A percentile compares a stretch with the other conserved stretches of the same genome.
These are phyloP conservation scores for Alces alces DNA, from an alignment of 2,113 vertebrate species.

Conservation along the genomic window DNA sequence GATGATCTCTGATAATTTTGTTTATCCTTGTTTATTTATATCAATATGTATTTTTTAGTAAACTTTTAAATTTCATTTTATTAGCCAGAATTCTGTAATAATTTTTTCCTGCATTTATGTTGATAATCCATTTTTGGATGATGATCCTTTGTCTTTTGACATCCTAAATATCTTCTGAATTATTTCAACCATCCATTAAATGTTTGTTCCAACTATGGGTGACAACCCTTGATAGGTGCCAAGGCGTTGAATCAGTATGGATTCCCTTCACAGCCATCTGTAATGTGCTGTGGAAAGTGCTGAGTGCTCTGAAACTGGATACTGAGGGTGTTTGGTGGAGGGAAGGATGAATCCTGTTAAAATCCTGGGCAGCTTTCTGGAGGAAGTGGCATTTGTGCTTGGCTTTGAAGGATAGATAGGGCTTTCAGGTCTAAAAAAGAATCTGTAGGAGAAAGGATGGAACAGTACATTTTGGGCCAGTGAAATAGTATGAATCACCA, in stretches of 20 bases:
- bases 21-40: not conserved
- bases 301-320: not conserved
- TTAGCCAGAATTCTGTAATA: not conserved
- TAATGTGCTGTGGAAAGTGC: not conserved
- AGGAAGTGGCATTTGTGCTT: not conserved
- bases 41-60: not conserved
- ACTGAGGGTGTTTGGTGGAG: not conserved
- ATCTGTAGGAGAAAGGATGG: not conserved
- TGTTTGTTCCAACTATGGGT: not conserved
- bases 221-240: not conserved
- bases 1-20: not conserved
- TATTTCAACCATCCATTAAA: not conserved
- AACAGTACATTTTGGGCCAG: not conserved
- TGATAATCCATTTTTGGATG: not conserved
- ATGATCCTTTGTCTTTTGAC: not conserved
- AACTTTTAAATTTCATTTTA: not conserved
- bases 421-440: not conserved
- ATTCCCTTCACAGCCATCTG: not conserved
- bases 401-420: not conserved
- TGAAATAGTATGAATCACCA: not conserved
- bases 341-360: not conserved
- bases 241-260: not conserved
- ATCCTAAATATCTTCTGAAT: not conserved
- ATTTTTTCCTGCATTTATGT: not conserved
- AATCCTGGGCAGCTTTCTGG: not conserved